These are phyloP conservation scores for Melanotaenia maccullochi DNA, from an alignment of 2,797 vertebrate genomes.

Conservation along the genomic window DNA sequence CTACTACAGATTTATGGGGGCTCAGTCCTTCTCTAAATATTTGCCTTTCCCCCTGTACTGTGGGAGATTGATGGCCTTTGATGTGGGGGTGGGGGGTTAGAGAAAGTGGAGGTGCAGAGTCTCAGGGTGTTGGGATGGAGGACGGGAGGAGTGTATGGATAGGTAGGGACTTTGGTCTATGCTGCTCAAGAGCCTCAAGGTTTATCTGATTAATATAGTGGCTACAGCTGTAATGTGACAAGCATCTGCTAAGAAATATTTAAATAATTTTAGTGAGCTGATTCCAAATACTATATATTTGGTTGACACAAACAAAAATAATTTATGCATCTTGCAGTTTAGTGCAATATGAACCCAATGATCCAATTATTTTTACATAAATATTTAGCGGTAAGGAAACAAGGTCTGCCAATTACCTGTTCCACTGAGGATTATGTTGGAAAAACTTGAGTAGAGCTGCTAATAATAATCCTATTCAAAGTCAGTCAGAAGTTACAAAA, in stretches of 20 bases:
- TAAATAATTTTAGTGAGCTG: background rate
- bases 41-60: slow-evolving; percentile 86
- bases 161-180: slow-evolving; percentile 55
- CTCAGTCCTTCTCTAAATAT: slow-evolving; percentile 88
- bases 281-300: background rate
- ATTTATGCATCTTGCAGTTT: slow-evolving; percentile 28
- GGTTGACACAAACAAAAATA: slow-evolving; percentile 13
- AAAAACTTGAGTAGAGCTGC: slow-evolving; percentile 56
- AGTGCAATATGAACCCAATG: slow-evolving; percentile 27
- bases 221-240: slow-evolving; percentile 17
- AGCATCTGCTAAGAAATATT: slow-evolving; percentile 5
- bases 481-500: slow-evolving; percentile 69
- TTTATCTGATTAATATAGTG: slow-evolving; percentile 13
- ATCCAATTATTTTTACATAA: slow-evolving; percentile 44
- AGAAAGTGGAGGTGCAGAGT: slow-evolving; percentile 51
- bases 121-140: slow-evolving; percentile 63
- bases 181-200: slow-evolving; percentile 22
- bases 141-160: slow-evolving; percentile 49
- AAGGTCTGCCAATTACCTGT: slow-evolving; percentile 61
- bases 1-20: slow-evolving; percentile 86
- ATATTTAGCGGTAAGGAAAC: slow-evolving; percentile 48
- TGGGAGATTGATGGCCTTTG: slow-evolving; percentile 87
- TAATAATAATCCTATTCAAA: slow-evolving; percentile 69
- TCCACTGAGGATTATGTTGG: slow-evolving; percentile 53
- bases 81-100: slow-evolving; percentile 65